Evolutionary conservation across 2,113 vertebrate genomes (phyloP).

Genomic region (Actenoides lindsayi): DNA sequence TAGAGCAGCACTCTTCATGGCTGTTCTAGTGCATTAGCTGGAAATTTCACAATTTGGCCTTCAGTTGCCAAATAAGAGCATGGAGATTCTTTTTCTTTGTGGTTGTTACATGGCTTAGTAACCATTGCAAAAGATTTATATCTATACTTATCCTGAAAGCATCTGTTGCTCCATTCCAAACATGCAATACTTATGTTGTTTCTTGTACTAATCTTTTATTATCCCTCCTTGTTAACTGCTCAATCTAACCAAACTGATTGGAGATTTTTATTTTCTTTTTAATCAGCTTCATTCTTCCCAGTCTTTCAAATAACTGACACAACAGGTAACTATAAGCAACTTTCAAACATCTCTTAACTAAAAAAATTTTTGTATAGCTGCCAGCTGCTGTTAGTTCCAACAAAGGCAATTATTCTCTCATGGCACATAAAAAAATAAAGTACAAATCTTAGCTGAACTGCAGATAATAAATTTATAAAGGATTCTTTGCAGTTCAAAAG

Average conservation of each 20-base stretch:
- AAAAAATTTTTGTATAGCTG: background rate
- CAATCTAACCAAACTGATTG: background rate
- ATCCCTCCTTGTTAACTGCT: background rate
- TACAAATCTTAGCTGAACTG: background rate
- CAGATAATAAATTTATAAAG: background rate
- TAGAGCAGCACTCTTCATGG: background rate
- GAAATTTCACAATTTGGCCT: background rate
- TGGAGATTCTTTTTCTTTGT: background rate
- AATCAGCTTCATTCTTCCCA: background rate
- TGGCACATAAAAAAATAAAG: background rate
- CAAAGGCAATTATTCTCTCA: background rate
- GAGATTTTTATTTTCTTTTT: background rate
- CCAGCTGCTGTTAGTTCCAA: background rate
- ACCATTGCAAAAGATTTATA: slow-evolving; percentile 23
- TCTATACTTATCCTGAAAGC: background rate
- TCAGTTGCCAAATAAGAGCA: background rate
- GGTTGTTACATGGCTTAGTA: background rate
- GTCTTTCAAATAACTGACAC: background rate
- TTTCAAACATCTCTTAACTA: background rate
- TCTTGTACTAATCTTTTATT: background rate
- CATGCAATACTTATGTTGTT: background rate
- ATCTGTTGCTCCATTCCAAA: slow-evolving; percentile 4
- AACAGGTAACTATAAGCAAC: background rate
- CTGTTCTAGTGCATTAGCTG: background rate
- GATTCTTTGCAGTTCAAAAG: background rate